phyloP scores from a whole-genome alignment of 2,797 vertebrate species.

The Centropyge bicolor region DNA sequence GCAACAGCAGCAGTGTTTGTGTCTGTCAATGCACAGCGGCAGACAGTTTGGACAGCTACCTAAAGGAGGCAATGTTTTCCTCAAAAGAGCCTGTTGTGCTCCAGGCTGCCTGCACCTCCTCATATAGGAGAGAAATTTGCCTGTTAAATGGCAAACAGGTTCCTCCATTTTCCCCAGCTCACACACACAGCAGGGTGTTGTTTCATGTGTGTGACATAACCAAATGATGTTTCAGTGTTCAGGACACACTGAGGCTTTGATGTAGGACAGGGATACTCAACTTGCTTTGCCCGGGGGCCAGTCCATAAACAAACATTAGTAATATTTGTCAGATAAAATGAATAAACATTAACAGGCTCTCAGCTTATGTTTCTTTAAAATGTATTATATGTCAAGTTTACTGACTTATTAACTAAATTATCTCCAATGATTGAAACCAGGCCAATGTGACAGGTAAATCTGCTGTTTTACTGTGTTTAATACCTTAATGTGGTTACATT shows the following conservation, averaged over 20 bases:
- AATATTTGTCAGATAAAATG: too few relatives aligned
- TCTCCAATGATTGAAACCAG: too few relatives aligned
- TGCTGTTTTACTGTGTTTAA: too few relatives aligned
- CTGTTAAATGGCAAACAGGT: conserved; percentile 37
- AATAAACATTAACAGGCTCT: too few relatives aligned
- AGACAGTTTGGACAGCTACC: conserved; percentile 28
- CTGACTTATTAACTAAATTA: too few relatives aligned
- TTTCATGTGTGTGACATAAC: conserved; percentile 11
- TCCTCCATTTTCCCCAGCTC: not conserved
- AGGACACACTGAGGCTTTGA: not conserved
- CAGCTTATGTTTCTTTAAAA: too few relatives aligned
- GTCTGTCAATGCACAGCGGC: conserved; percentile 49
- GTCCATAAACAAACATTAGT: too few relatives aligned
- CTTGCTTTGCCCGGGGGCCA: too few relatives aligned
- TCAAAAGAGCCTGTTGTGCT: conserved; percentile 38
- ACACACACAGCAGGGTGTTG: not conserved
- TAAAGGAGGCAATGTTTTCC: conserved; percentile 51
- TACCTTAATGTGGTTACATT: too few relatives aligned
- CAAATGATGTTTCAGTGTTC: conserved; percentile 5
- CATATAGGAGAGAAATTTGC: conserved; percentile 4
- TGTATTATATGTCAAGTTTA: too few relatives aligned
- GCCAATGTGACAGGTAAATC: too few relatives aligned
- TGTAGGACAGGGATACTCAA: not conserved
- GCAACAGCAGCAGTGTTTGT: conserved; percentile 75
- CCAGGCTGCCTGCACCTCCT: conserved; percentile 13